Conservation (phyloP, 2,888 invertebrate species). For the Philonicus albiceps region DNA sequence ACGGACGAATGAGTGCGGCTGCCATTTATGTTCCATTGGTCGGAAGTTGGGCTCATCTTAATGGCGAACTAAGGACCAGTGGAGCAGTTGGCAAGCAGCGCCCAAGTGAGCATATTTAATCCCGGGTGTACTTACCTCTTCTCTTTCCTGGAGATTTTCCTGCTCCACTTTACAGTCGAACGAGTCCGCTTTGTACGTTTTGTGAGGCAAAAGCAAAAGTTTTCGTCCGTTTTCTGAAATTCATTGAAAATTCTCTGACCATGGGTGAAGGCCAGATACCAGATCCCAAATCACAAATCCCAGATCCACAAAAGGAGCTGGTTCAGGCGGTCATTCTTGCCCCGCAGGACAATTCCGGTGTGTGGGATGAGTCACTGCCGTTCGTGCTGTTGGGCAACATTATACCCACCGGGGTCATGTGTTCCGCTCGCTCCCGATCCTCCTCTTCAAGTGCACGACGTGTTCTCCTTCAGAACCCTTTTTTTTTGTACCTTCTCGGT, state of each 20-base stretch:
- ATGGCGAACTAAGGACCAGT: slow-evolving; percentile 16
- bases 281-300: not conserved
- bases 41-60: slow-evolving; percentile 29
- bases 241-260: slow-evolving; percentile 45
- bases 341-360: not conserved
- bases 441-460: slow-evolving; percentile 18
- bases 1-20: slow-evolving; percentile 44
- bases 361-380: not conserved
- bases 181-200: slow-evolving; percentile 41
- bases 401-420: not conserved
- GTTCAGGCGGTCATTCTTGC: not conserved
- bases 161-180: slow-evolving; percentile 44
- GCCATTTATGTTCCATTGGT: slow-evolving; percentile 45
- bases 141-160: slow-evolving; percentile 24
- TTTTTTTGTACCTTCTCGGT: not conserved
- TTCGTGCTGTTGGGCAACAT: not conserved
- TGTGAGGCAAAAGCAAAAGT: slow-evolving; percentile 36
- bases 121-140: slow-evolving; percentile 7
- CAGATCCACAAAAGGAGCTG: not conserved
- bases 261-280: not conserved
- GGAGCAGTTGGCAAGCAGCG: not conserved
- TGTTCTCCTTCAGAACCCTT: slow-evolving; percentile 29
- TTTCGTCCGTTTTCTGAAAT: slow-evolving; percentile 45
- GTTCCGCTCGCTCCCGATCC: not conserved
- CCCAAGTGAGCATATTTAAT: slow-evolving; percentile 32